phyloP scores from a whole-genome alignment of 2,113 vertebrate genomes.

The Rattus norvegicus region GRCr8 NC_086039.1:15643001-15643500 shows the following conservation, averaged over 20 bases:
- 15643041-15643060: too few species aligned
- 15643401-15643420: not conserved
- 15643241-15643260: not conserved
- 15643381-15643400: not conserved
- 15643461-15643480: not conserved
- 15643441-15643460: not conserved
- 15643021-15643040: too few species aligned
- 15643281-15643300: not conserved
- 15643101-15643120: too few species aligned
- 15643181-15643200: too few species aligned
- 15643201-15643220: not conserved
- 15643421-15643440: not conserved
- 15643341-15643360: not conserved
- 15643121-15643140: too few species aligned
- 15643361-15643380: not conserved
- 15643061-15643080: too few species aligned
- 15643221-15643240: not conserved
- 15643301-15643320: not conserved
- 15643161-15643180: too few species aligned
- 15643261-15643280: not conserved
- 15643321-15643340: not conserved
- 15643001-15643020: too few species aligned
- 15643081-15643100: too few species aligned
- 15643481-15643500: not conserved
- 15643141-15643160: too few species aligned